Conservation (phyloP, 2,113 vertebrate species). For the Upupa epops region DNA sequence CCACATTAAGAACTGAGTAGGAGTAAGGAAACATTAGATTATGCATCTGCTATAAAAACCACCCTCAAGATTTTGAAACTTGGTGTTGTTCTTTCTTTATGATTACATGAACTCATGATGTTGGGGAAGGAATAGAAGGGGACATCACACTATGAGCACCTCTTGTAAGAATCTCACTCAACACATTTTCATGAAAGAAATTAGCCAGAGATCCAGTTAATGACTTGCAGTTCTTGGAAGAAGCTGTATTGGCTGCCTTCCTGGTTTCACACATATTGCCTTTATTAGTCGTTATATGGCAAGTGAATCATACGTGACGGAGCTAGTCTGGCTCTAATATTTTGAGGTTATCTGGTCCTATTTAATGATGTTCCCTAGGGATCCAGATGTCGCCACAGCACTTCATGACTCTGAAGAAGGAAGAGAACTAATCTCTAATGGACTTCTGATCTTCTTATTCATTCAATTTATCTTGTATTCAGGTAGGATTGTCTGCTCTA, state of each 20-base stretch:
- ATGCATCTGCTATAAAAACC: neutral
- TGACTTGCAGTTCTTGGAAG: constrained; percentile 63
- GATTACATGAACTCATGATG: neutral
- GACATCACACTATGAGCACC: neutral
- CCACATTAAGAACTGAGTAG: neutral
- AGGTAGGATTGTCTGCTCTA: neutral
- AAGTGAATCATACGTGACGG: constrained; percentile 62
- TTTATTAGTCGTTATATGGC: constrained; percentile 54
- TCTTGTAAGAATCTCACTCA: constrained; percentile 53
- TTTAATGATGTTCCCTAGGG: constrained; percentile 39
- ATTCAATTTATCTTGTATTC: neutral
- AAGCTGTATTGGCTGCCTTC: constrained; percentile 54
- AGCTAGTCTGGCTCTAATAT: constrained; percentile 48
- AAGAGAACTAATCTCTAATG: neutral
- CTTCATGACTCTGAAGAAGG: neutral
- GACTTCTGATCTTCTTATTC: neutral
- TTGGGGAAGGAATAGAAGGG: neutral
- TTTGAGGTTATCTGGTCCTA: constrained; percentile 52
- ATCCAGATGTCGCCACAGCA: constrained; percentile 33
- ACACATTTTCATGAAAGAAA: constrained; percentile 56
- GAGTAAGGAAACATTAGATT: neutral
- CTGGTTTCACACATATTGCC: constrained; percentile 52
- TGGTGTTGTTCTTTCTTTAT: neutral
- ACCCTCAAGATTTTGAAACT: neutral
- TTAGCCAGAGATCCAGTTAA: constrained; percentile 55